Percentiles rank a stretch among this genome's conserved stretches.
Evolutionary conservation across 2,888 invertebrate genomes (phyloP).

Genomic region (Lathronympha strigana): DNA sequence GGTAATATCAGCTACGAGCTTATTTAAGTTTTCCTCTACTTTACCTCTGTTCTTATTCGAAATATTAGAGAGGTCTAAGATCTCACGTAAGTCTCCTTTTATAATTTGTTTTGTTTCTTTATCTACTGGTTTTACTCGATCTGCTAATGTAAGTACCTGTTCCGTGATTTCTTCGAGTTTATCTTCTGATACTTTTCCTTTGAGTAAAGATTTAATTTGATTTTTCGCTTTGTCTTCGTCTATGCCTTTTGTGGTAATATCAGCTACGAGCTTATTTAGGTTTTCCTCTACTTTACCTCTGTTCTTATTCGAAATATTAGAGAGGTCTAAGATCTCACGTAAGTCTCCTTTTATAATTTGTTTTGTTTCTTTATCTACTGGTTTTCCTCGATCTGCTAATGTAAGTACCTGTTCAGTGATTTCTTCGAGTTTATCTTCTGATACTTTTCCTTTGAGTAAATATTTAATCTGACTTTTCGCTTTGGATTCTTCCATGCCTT

Average conservation of each 20-base stretch:
- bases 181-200: conserved; percentile 16
- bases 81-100: not conserved
- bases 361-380: conserved; percentile 18
- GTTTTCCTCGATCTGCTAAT: not conserved
- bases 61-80: not conserved
- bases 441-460: not conserved
- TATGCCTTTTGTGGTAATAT: conserved; percentile 46
- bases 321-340: conserved; percentile 9
- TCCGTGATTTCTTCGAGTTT: conserved; percentile 43
- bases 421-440: not conserved
- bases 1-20: conserved; percentile 45
- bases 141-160: conserved; percentile 33
- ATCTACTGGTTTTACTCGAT: not conserved
- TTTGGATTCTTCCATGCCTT: not conserved
- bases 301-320: not conserved
- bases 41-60: not conserved
- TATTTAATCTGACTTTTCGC: not conserved
- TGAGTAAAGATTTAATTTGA: conserved; percentile 43
- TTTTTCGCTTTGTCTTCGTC: conserved; percentile 34
- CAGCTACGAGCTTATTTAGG: conserved; percentile 40
- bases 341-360: conserved; percentile 41
- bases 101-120: not conserved
- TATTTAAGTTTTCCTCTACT: conserved; percentile 28
- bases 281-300: not conserved
- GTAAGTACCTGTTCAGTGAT: not conserved